Conservation (phyloP, 2,888 invertebrate species). For the Cheilosia scutellata region DNA sequence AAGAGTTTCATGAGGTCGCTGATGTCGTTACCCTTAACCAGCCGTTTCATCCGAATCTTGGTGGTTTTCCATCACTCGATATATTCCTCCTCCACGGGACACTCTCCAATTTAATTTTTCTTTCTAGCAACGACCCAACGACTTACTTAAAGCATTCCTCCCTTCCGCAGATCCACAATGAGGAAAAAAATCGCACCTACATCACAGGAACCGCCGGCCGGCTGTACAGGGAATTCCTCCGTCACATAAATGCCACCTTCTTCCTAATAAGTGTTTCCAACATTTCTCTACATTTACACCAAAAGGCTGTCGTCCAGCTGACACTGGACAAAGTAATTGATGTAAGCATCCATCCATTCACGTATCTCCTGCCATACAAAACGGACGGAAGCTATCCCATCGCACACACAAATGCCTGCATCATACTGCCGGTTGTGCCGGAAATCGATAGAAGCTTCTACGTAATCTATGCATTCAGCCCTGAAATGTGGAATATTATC, state of each 20-base stretch:
- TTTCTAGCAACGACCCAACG: too few species aligned
- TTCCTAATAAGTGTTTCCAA: constrained; percentile 44
- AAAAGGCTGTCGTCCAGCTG: constrained; percentile 50
- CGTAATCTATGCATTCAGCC: constrained; percentile 71
- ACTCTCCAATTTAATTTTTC: too few species aligned
- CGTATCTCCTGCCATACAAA: constrained; percentile 54
- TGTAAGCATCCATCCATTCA: constrained; percentile 73
- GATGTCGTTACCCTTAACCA: too few species aligned
- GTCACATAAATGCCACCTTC: constrained; percentile 63
- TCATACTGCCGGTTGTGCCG: constrained; percentile 76
- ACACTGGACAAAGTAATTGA: constrained; percentile 65
- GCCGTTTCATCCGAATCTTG: too few species aligned
- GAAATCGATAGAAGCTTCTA: constrained; percentile 76
- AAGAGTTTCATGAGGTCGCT: too few species aligned
- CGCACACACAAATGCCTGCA: constrained; percentile 76
- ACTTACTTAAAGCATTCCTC: background rate
- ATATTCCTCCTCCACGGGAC: too few species aligned
- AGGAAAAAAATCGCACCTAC: constrained; percentile 17
- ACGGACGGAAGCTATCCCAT: constrained; percentile 76
- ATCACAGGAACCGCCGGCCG: constrained; percentile 74
- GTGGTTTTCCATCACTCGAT: too few species aligned
- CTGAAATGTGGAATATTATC: constrained; percentile 66
- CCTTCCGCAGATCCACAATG: constrained; percentile 39
- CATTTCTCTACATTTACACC: constrained; percentile 50
- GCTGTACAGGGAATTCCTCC: constrained; percentile 72